Conservation (phyloP, 2,113 vertebrate genomes). For the Lota lota region DNA sequence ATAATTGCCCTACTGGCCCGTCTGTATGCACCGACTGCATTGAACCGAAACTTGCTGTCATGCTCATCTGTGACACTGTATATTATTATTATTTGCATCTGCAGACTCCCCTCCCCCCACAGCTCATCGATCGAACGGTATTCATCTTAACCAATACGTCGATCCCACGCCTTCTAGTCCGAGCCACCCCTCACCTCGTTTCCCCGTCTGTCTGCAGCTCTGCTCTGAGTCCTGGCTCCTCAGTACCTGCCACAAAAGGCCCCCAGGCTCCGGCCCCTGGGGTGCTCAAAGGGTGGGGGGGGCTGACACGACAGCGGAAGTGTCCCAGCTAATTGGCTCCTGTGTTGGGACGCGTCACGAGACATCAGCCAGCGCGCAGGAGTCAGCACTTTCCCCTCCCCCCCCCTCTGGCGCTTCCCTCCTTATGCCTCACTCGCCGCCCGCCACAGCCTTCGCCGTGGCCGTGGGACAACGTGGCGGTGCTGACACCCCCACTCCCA, state of each 20-base stretch:
- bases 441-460: conserved; percentile 43
- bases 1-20: too few species aligned
- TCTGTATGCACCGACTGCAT: too few species aligned
- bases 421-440: background rate
- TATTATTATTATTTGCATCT: too few species aligned
- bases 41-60: too few species aligned
- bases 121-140: too few species aligned
- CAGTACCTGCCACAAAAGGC: conserved; percentile 35
- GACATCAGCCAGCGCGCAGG: conserved; percentile 40
- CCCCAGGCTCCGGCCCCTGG: conserved; percentile 49
- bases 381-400: conserved; percentile 66
- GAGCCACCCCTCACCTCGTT: too few species aligned
- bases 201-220: too few species aligned
- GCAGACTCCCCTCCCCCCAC: too few species aligned
- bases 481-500: conserved; percentile 49
- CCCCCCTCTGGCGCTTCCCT: conserved; percentile 26
- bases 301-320: conserved; percentile 42
- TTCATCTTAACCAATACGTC: too few species aligned
- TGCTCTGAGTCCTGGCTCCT: background rate
- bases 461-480: conserved; percentile 29
- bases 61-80: too few species aligned
- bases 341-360: conserved; percentile 62
- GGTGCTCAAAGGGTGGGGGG: conserved; percentile 55
- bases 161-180: too few species aligned
- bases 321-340: conserved; percentile 71